Evolutionary conservation across 2,888 invertebrate genomes (phyloP).

Genomic region (Miltochrista miniata): DNA sequence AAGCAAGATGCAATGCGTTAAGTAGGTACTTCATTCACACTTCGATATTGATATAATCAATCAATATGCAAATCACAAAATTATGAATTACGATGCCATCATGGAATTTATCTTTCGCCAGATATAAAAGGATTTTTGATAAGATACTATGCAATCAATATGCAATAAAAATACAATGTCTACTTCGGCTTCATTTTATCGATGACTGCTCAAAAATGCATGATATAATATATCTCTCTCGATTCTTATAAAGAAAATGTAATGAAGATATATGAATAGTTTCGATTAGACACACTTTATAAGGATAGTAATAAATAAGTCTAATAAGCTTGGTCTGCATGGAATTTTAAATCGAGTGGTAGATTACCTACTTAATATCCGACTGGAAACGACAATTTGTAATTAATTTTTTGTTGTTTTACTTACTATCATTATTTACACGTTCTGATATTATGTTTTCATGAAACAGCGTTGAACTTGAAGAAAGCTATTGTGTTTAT

Average conservation of each 20-base stretch:
- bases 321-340: conserved; percentile 32
- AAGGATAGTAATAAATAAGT: conserved; percentile 48
- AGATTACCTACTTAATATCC: conserved; percentile 25
- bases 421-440: too few relatives aligned
- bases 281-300: conserved; percentile 32
- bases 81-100: too few relatives aligned
- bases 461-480: too few relatives aligned
- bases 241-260: conserved; percentile 17
- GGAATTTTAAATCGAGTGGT: conserved; percentile 8
- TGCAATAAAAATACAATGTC: conserved; percentile 15
- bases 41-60: too few relatives aligned
- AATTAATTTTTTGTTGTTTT: too few relatives aligned
- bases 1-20: too few relatives aligned
- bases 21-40: too few relatives aligned
- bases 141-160: conserved; percentile 11
- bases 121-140: conserved; percentile 1
- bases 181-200: conserved; percentile 11
- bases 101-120: conserved; percentile 14
- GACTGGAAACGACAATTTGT: not conserved
- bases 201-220: too few relatives aligned
- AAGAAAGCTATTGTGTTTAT: too few relatives aligned
- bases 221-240: conserved; percentile 14
- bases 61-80: too few relatives aligned
- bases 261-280: conserved; percentile 62
- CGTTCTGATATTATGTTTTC: too few relatives aligned